phyloP scores from a whole-genome alignment of 2,888 invertebrate genomes.

The Loripinus fragilis region DNA sequence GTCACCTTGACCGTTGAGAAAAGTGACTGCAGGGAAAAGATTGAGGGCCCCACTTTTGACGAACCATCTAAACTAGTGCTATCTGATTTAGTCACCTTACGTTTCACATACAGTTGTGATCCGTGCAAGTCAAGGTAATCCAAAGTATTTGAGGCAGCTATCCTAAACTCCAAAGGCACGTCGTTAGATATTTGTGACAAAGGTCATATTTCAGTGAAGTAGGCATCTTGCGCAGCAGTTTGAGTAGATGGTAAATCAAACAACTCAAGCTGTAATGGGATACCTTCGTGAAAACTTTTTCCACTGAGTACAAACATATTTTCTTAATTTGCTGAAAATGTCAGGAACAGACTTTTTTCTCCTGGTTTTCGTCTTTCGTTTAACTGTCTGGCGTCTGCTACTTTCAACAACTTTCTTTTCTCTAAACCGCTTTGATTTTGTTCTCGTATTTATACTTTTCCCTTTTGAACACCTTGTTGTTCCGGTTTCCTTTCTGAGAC shows the following conservation, averaged over 20 bases:
- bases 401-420: neutral
- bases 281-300: neutral
- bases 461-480: neutral
- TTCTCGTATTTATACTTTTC: slow-evolving; percentile 12
- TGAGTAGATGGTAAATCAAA: neutral
- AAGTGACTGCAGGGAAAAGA: slow-evolving; percentile 22
- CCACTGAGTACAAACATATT: neutral
- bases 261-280: neutral
- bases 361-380: neutral
- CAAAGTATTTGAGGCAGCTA: slow-evolving; percentile 8
- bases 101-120: slow-evolving; percentile 23
- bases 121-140: slow-evolving; percentile 32
- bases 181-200: neutral
- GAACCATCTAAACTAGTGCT: slow-evolving; percentile 2
- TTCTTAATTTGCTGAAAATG: neutral
- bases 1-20: slow-evolving; percentile 23
- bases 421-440: neutral
- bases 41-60: slow-evolving; percentile 19
- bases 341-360: neutral
- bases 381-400: neutral
- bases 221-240: neutral
- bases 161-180: neutral
- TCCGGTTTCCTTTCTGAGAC: neutral
- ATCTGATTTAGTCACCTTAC: slow-evolving; percentile 26
- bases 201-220: neutral